phyloP scores from a whole-genome alignment of 2,113 vertebrate species.

The Oryzias celebensis region DNA sequence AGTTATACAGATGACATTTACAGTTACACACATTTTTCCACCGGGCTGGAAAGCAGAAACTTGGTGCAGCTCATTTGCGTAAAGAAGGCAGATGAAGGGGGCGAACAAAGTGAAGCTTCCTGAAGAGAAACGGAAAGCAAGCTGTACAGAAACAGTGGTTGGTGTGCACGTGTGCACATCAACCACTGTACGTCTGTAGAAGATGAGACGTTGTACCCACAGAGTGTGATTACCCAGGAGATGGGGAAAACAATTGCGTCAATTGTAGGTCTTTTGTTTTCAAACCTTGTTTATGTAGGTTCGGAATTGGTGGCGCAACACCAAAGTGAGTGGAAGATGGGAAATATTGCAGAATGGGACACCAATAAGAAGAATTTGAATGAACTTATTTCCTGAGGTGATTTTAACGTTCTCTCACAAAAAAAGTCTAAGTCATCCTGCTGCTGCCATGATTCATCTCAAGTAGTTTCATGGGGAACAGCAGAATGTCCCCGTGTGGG shows the following conservation, averaged over 20 bases:
- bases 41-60: constrained; percentile 61
- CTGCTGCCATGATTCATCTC: constrained; percentile 41
- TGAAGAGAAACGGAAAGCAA: constrained; percentile 76
- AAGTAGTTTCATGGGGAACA: constrained; percentile 13
- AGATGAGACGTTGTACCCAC: constrained; percentile 39
- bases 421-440: constrained; percentile 21
- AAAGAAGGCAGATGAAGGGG: constrained; percentile 32
- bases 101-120: constrained; percentile 65
- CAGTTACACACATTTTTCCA: constrained; percentile 65
- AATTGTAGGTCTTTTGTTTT: constrained; percentile 14
- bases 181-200: constrained; percentile 14
- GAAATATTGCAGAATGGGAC: constrained; percentile 21
- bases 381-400: constrained; percentile 6
- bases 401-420: constrained; percentile 15
- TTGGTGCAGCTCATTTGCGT: constrained; percentile 52
- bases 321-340: constrained; percentile 5
- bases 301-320: not conserved
- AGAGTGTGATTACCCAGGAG: constrained; percentile 41
- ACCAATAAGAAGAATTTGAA: too few relatives aligned
- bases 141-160: constrained; percentile 64
- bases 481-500: constrained; percentile 45
- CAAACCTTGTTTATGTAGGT: not conserved
- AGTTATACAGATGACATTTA: constrained; percentile 76
- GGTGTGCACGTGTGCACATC: constrained; percentile 27
- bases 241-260: constrained; percentile 34